A percentile compares a stretch with the other conserved stretches of the same genome.
Conservation (phyloP, 2,113 vertebrate species). For the Laticauda laticaudata region DNA sequence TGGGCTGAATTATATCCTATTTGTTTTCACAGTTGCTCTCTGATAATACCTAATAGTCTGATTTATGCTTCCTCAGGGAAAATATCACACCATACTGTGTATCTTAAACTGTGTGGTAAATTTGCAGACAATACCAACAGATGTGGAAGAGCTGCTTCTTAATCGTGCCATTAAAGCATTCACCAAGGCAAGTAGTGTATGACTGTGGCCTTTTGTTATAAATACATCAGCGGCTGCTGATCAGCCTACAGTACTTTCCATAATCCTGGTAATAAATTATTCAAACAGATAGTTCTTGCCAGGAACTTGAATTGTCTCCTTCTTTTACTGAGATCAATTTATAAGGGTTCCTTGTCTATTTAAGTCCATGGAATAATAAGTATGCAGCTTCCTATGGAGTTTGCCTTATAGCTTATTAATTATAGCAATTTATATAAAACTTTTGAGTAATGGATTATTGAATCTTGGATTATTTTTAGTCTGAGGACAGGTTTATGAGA, state of each 20-base stretch:
- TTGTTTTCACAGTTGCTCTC: background rate
- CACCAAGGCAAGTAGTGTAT: slow-evolving; percentile 79
- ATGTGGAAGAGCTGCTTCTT: slow-evolving; percentile 82
- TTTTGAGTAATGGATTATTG: background rate
- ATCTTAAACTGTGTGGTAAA: slow-evolving; percentile 85
- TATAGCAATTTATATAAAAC: background rate
- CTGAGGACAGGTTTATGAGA: background rate
- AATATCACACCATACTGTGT: slow-evolving; percentile 87
- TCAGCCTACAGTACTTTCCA: background rate
- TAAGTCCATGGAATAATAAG: background rate
- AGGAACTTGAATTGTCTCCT: background rate
- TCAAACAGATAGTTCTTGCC: background rate
- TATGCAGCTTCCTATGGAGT: background rate
- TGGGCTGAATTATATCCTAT: background rate
- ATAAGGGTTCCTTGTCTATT: background rate
- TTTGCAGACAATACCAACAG: slow-evolving; percentile 76
- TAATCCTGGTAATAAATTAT: slow-evolving; percentile 2
- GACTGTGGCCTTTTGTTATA: background rate
- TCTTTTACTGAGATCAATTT: background rate
- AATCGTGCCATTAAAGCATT: slow-evolving; percentile 84
- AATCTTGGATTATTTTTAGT: background rate
- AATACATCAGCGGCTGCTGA: background rate
- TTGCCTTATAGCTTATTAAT: background rate
- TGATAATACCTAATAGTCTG: slow-evolving; percentile 31
- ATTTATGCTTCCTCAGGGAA: slow-evolving; percentile 71